Evolutionary conservation across 2,888 invertebrate genomes (phyloP).

Genomic region (Machimus atricapillus): DNA sequence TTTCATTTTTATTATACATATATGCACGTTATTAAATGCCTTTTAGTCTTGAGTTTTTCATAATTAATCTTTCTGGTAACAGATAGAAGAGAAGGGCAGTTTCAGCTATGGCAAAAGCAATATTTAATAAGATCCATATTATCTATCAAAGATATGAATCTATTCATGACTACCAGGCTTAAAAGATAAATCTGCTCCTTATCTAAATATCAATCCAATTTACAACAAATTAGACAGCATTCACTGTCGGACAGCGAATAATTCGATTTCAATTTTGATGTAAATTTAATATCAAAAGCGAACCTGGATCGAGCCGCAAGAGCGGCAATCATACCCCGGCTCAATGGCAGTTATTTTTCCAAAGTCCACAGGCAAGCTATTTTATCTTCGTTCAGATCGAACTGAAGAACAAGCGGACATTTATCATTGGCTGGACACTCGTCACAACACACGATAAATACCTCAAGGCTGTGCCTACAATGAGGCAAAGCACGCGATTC

Average conservation of each 20-base stretch:
- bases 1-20: background rate
- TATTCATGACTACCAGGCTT: background rate
- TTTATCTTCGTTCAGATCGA: conserved; percentile 10
- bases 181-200: background rate
- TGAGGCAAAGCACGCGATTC: background rate
- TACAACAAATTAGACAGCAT: background rate
- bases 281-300: conserved; percentile 2
- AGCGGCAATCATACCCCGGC: background rate
- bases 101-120: background rate
- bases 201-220: background rate
- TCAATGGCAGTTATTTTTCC: background rate
- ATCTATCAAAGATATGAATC: background rate
- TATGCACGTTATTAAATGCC: background rate
- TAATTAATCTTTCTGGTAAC: background rate
- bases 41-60: background rate
- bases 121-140: background rate
- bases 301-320: background rate
- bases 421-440: conserved; percentile 12
- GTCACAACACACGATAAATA: conserved; percentile 11
- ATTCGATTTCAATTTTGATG: background rate
- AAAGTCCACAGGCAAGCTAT: background rate
- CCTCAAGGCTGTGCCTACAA: conserved; percentile 11
- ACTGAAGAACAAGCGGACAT: background rate
- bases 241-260: background rate
- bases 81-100: background rate